Percentiles rank a stretch among this genome's conserved stretches.
These are phyloP conservation scores for Chiloscyllium plagiosum DNA, from an alignment of 2,113 vertebrate species.

Conservation along the genomic window DNA sequence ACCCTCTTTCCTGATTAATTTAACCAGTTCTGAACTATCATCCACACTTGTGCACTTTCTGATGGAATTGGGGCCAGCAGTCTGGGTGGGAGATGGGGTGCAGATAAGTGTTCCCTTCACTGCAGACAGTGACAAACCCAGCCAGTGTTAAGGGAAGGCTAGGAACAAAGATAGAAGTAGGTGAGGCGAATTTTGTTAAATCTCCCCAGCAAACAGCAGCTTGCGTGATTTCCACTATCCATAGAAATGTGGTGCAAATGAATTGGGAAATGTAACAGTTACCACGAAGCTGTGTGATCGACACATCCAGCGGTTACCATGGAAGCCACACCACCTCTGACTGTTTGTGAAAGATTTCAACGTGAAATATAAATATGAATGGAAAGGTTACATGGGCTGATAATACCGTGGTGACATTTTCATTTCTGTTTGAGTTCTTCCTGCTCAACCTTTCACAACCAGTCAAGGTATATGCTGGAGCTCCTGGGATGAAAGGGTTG, in stretches of 20 bases:
- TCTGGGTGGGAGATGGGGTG: background rate
- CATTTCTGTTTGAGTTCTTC: background rate
- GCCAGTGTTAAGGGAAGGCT: background rate
- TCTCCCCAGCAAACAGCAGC: background rate
- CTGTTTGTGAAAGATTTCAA: background rate
- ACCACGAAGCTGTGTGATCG: background rate
- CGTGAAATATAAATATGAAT: background rate
- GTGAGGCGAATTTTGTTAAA: background rate
- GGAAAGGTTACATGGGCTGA: background rate
- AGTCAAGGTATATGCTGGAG: background rate
- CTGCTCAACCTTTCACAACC: background rate
- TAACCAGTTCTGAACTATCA: background rate
- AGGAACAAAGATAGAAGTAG: background rate
- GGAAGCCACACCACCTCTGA: background rate
- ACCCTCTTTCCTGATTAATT: background rate
- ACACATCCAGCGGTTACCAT: background rate
- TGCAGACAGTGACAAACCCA: background rate
- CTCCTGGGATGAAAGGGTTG: conserved; percentile 7
- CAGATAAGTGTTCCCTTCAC: background rate
- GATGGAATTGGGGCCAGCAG: background rate
- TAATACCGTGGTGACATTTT: background rate
- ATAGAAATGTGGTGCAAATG: background rate
- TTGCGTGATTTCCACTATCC: background rate
- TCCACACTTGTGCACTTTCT: background rate
- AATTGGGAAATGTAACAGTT: too few species aligned